Evolutionary conservation across 92 coral and sea anemone species (phyloP).

Genomic region (Palythoa caribaeorum): DNA sequence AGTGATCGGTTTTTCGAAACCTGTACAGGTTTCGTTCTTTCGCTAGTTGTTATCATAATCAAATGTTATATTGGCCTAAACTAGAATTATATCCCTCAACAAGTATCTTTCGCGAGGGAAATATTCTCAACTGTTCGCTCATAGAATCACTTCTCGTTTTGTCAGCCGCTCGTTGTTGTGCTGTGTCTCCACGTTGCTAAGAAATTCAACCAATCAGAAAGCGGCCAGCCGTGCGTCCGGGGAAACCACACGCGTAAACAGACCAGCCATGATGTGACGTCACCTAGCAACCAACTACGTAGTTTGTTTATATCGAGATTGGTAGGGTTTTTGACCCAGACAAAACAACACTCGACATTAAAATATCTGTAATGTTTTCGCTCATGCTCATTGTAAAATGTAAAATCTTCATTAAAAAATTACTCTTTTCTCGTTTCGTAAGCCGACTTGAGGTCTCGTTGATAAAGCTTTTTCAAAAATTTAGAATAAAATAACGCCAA

Average conservation of each 20-base stretch:
- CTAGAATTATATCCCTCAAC: constrained; percentile 18
- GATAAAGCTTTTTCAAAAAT: background rate
- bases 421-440: background rate
- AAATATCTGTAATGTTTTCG: too few relatives aligned
- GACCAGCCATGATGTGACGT: constrained; percentile 67
- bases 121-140: constrained; percentile 52
- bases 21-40: constrained; percentile 89
- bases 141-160: constrained; percentile 81
- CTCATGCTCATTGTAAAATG: background rate
- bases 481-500: too few relatives aligned
- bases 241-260: constrained; percentile 98
- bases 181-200: constrained; percentile 95
- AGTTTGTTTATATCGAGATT: background rate
- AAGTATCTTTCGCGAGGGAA: background rate
- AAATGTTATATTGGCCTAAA: constrained; percentile 44
- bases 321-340: background rate
- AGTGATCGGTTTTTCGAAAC: constrained; percentile 90
- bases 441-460: background rate
- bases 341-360: background rate
- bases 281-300: constrained; percentile 62
- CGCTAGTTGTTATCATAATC: constrained; percentile 86
- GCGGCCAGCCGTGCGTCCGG: constrained; percentile 82
- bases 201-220: constrained; percentile 95
- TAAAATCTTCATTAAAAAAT: background rate
- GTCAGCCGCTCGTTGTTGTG: constrained; percentile 98